Evolutionary conservation across 2,888 invertebrate species (phyloP).

Genomic region (Cerceris rybyensis): DNA sequence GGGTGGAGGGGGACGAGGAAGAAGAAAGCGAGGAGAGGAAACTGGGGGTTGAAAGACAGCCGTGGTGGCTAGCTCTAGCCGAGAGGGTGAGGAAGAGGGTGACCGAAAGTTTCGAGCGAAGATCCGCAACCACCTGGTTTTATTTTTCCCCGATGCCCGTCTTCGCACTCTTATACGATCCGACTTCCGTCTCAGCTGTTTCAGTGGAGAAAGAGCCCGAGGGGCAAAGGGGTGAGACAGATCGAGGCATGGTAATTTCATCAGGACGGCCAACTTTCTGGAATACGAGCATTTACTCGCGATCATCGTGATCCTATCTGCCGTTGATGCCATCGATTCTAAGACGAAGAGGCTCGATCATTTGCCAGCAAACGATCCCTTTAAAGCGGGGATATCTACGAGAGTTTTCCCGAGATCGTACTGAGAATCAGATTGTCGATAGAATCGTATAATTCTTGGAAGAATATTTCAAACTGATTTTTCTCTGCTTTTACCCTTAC

Average conservation of each 20-base stretch:
- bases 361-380: neutral
- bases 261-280: slow-evolving; percentile 33
- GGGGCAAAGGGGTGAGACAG: neutral
- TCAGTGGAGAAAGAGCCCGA: slow-evolving; percentile 1
- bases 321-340: neutral
- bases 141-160: slow-evolving; percentile 26
- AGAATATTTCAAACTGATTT: too few relatives aligned
- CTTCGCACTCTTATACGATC: slow-evolving; percentile 24
- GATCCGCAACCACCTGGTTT: slow-evolving; percentile 36
- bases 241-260: slow-evolving; percentile 40
- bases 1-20: neutral
- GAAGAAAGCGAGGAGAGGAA: neutral
- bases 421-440: too few relatives aligned
- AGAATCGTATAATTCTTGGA: too few relatives aligned
- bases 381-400: neutral
- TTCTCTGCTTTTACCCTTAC: too few relatives aligned
- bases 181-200: slow-evolving; percentile 38
- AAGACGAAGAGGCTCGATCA: neutral
- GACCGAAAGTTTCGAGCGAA: slow-evolving; percentile 42
- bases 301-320: slow-evolving; percentile 29
- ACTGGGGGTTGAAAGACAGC: neutral
- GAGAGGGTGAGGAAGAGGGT: slow-evolving; percentile 1
- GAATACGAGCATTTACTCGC: slow-evolving; percentile 19
- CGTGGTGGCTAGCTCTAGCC: neutral
- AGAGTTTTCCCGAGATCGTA: too few relatives aligned